These are phyloP conservation scores for Acrossocheilus fasciatus DNA, from an alignment of 2,797 vertebrate species.

Conservation along the genomic window DNA sequence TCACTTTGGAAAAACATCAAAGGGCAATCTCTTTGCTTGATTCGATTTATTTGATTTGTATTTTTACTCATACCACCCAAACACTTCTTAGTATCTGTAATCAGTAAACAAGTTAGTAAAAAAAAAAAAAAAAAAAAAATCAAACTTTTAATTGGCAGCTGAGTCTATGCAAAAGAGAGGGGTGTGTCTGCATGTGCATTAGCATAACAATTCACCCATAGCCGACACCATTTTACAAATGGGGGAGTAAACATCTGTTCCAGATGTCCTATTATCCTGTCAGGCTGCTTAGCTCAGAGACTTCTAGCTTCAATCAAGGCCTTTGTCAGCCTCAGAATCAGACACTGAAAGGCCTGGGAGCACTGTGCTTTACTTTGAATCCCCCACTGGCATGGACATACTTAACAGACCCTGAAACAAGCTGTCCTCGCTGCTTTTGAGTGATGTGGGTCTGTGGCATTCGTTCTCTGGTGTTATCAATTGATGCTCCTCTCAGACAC, in stretches of 20 bases:
- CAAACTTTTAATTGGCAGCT: conserved; percentile 74
- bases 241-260: conserved; percentile 69
- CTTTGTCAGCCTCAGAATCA: conserved; percentile 63
- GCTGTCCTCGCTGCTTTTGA: conserved; percentile 63
- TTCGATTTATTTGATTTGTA: conserved; percentile 37
- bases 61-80: conserved; percentile 5
- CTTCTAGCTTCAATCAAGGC: conserved; percentile 64
- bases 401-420: conserved; percentile 63
- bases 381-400: conserved; percentile 62
- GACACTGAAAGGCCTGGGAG: conserved; percentile 62
- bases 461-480: conserved; percentile 56
- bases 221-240: conserved; percentile 64
- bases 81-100: conserved; percentile 51
- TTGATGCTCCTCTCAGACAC: conserved; percentile 61
- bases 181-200: conserved; percentile 65
- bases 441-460: conserved; percentile 59
- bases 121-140: conserved; percentile 35
- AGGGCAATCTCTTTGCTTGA: conserved; percentile 6
- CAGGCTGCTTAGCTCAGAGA: conserved; percentile 62
- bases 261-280: conserved; percentile 68
- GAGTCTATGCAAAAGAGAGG: conserved; percentile 66
- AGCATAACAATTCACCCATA: conserved; percentile 67
- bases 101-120: conserved; percentile 44
- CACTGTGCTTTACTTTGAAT: conserved; percentile 60
- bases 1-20: conserved; percentile 40